These are phyloP conservation scores for Acleris emargana DNA, from an alignment of 2,888 invertebrate genomes.

Conservation along the genomic window DNA sequence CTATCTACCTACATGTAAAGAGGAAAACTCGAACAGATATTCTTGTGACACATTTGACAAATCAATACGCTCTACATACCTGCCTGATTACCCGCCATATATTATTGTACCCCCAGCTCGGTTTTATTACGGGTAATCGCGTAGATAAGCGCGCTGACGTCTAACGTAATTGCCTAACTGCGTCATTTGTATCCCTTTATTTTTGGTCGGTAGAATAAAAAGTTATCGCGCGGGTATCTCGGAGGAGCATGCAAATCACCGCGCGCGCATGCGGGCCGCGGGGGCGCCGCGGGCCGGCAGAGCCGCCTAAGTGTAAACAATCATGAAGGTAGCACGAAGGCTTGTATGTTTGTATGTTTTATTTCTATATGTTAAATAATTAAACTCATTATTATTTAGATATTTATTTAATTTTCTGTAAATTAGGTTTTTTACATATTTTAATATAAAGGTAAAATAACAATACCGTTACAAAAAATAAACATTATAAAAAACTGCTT, in stretches of 20 bases:
- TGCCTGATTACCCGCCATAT: conserved; percentile 28
- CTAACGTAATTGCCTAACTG: conserved; percentile 29
- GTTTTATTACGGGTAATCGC: conserved; percentile 33
- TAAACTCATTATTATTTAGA: too few relatives aligned
- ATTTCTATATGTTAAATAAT: too few relatives aligned
- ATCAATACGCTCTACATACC: conserved; percentile 24
- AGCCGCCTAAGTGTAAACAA: neutral
- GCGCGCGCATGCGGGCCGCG: conserved; percentile 42
- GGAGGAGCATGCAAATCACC: conserved; percentile 79
- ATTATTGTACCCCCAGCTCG: conserved; percentile 32
- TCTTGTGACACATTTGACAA: conserved; percentile 19
- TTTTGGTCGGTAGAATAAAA: conserved; percentile 32
- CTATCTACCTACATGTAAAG: neutral
- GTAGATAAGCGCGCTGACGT: conserved; percentile 33
- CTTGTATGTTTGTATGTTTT: too few relatives aligned
- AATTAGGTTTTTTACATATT: too few relatives aligned
- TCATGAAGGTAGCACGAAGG: too few relatives aligned
- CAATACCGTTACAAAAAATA: too few relatives aligned
- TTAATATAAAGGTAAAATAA: too few relatives aligned
- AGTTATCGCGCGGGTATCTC: conserved; percentile 44
- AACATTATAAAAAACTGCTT: too few relatives aligned
- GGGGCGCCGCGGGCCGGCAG: conserved; percentile 41
- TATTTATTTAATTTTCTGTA: too few relatives aligned
- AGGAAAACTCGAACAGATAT: conserved; percentile 6
- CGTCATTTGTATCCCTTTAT: conserved; percentile 33